A percentile compares a stretch with the other conserved stretches of the same genome.
Evolutionary conservation across 2,797 vertebrate genomes (phyloP).

Genomic region (Chanos chanos): DNA sequence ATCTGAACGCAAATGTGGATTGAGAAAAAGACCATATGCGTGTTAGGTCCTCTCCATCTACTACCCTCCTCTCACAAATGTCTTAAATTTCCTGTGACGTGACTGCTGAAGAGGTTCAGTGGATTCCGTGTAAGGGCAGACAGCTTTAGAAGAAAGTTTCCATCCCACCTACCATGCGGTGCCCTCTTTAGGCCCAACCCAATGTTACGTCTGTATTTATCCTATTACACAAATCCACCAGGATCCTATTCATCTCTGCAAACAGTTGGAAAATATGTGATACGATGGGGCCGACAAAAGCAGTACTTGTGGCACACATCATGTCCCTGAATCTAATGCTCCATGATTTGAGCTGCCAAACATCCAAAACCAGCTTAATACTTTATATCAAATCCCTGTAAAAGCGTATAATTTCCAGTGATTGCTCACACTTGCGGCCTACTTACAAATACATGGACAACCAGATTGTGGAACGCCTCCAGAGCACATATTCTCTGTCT

Average conservation of each 20-base stretch:
- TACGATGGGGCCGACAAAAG: slow-evolving; percentile 58
- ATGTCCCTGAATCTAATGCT: slow-evolving; percentile 67
- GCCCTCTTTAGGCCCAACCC: slow-evolving; percentile 42
- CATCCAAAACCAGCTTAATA: slow-evolving; percentile 69
- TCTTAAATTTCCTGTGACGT: slow-evolving; percentile 52
- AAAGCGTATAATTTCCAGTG: slow-evolving; percentile 75
- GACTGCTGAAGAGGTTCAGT: slow-evolving; percentile 20
- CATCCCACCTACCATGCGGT: slow-evolving; percentile 52
- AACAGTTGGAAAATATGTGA: slow-evolving; percentile 70
- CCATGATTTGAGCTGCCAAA: slow-evolving; percentile 57
- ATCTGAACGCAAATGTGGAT: slow-evolving; percentile 8
- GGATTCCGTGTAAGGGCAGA: slow-evolving; percentile 53
- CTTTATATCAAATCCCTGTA: slow-evolving; percentile 71
- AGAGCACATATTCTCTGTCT: slow-evolving; percentile 61
- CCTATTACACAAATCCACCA: slow-evolving; percentile 68
- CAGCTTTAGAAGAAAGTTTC: slow-evolving; percentile 53
- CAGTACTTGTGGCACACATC: slow-evolving; percentile 70
- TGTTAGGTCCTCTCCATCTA: slow-evolving; percentile 14
- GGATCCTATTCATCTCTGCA: slow-evolving; percentile 66
- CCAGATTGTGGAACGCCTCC: slow-evolving; percentile 55
- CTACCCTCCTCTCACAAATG: slow-evolving; percentile 46
- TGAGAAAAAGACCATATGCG: slow-evolving; percentile 39
- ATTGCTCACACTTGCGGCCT: slow-evolving; percentile 73
- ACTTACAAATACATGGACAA: slow-evolving; percentile 66
- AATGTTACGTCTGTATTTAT: slow-evolving; percentile 64